These are phyloP conservation scores for Pelagia noctiluca DNA, from an alignment of 30 jellyfish, hydroid and myxozoan genomes.

Conservation along the genomic window DNA sequence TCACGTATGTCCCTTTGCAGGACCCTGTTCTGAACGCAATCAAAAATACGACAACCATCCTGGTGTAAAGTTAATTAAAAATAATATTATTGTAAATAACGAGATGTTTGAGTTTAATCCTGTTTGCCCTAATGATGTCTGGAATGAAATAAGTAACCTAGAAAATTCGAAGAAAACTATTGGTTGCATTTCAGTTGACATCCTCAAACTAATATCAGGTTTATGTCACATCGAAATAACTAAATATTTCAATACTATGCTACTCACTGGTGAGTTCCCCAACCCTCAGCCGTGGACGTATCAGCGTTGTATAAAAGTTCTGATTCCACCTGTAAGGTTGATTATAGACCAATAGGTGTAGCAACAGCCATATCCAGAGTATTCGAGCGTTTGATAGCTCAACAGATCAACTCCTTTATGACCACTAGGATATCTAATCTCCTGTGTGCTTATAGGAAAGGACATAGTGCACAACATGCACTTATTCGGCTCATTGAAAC, in stretches of 20 bases:
- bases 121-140: constrained; percentile 1
- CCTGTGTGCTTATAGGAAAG: constrained; percentile 36
- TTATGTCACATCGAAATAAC: constrained; percentile 1
- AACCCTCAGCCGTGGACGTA: constrained; percentile 10
- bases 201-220: background rate
- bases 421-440: constrained; percentile 33
- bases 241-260: background rate
- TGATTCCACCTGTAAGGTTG: background rate
- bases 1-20: constrained; percentile 34
- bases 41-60: constrained; percentile 10
- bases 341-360: constrained; percentile 14
- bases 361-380: background rate
- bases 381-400: constrained; percentile 9
- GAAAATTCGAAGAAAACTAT: constrained; percentile 16
- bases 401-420: constrained; percentile 6
- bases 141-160: constrained; percentile 13
- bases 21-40: constrained; percentile 8
- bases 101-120: background rate
- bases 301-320: constrained; percentile 27
- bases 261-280: constrained; percentile 32
- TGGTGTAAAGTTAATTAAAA: background rate
- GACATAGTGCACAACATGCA: constrained; percentile 18
- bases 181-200: constrained; percentile 6
- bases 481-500: constrained; percentile 20
- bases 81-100: background rate